These are phyloP conservation scores for Babylonia areolata DNA, from an alignment of 1,140 invertebrate species.

Conservation along the genomic window DNA sequence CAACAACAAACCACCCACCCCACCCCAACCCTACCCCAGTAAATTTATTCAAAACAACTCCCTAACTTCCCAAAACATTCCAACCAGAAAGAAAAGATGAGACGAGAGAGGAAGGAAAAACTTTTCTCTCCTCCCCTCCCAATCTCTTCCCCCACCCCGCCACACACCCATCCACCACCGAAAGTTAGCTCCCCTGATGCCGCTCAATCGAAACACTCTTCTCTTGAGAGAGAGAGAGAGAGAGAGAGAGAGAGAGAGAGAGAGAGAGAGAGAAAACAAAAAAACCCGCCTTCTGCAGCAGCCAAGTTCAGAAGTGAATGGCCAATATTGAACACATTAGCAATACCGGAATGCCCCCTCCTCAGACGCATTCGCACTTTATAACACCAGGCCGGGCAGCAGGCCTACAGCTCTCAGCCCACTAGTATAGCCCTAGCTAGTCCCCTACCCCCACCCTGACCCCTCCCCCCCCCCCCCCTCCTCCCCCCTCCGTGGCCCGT, in stretches of 20 bases:
- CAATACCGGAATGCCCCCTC: not conserved
- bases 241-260: not conserved
- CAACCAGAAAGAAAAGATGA: too few species aligned
- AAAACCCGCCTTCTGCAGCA: not conserved
- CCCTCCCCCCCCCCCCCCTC: not conserved
- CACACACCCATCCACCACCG: too few species aligned
- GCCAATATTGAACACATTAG: conserved; percentile 15
- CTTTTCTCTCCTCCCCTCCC: too few species aligned
- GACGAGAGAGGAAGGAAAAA: too few species aligned
- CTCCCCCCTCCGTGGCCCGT: not conserved
- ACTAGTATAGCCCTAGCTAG: too few species aligned
- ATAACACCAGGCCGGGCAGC: conserved; percentile 8
- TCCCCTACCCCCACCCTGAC: not conserved
- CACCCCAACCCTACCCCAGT: too few species aligned
- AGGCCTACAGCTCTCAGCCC: not conserved
- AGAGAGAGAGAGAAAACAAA: not conserved
- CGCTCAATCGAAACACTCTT: too few species aligned
- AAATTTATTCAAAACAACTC: too few species aligned
- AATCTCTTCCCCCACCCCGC: too few species aligned
- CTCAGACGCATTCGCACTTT: conserved; percentile 26
- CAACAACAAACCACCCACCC: too few species aligned
- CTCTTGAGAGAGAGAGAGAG: not conserved
- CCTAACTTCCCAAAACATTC: too few species aligned
- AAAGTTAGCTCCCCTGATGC: too few species aligned
- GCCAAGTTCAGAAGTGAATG: not conserved